Conservation (phyloP, 2,888 invertebrate genomes). For the Cryptocephalus primarius region DNA sequence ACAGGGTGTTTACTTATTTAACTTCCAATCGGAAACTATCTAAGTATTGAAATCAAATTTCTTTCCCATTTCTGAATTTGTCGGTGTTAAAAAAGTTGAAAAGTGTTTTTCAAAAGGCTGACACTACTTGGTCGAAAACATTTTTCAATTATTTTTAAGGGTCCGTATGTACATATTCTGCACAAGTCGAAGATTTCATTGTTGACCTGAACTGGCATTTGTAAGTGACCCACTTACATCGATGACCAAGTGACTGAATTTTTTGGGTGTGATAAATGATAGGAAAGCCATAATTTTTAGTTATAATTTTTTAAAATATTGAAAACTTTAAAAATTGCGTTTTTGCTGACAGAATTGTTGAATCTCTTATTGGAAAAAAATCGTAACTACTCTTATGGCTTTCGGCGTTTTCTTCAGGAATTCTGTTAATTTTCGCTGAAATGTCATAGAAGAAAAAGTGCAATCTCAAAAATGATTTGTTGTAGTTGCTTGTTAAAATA, state of each 20-base stretch:
- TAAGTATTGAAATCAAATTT: too few relatives aligned
- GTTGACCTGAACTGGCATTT: conserved; percentile 10
- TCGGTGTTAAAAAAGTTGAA: too few relatives aligned
- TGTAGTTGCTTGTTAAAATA: conserved; percentile 27
- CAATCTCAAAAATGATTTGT: conserved; percentile 10
- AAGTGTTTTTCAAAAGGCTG: too few relatives aligned
- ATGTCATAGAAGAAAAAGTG: conserved; percentile 3
- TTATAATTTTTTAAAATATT: not conserved
- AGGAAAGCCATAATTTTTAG: not conserved
- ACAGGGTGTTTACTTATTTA: conserved; percentile 17
- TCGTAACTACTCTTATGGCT: not conserved
- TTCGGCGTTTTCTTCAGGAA: not conserved
- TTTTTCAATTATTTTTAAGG: too few relatives aligned
- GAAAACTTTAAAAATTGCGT: not conserved
- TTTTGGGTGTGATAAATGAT: not conserved
- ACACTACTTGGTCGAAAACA: too few relatives aligned
- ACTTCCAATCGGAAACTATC: too few relatives aligned
- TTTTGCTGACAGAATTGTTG: not conserved
- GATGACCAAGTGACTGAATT: conserved; percentile 17
- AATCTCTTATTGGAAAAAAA: not conserved
- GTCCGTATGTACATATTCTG: not conserved
- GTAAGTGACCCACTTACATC: conserved; percentile 13
- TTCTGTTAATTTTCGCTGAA: conserved; percentile 5
- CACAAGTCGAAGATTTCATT: not conserved
- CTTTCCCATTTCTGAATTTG: too few relatives aligned